Percentiles rank a stretch among this genome's conserved stretches.
Evolutionary conservation across 1,140 invertebrate genomes (phyloP).

Genomic region (Pogonomyrmex barbatus): DNA sequence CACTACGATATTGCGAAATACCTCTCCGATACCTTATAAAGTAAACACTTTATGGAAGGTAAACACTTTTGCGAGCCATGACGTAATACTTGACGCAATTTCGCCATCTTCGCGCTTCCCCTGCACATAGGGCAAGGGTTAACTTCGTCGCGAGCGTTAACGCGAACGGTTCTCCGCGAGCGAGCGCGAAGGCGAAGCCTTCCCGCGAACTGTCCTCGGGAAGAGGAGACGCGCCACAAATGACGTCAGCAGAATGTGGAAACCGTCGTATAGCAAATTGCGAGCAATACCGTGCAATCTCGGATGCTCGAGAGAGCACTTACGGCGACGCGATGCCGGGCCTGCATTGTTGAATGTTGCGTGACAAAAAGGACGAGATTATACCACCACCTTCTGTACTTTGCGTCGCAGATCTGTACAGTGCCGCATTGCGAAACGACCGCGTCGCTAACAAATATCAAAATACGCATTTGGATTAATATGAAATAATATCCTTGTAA

Average conservation of each 20-base stretch:
- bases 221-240: slow-evolving; percentile 53
- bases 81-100: slow-evolving; percentile 30
- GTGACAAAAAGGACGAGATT: slow-evolving; percentile 31
- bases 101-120: slow-evolving; percentile 22
- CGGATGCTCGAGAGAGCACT: slow-evolving; percentile 54
- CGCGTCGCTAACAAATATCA: background rate
- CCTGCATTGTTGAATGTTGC: slow-evolving; percentile 4
- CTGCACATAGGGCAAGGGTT: slow-evolving; percentile 19
- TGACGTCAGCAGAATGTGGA: slow-evolving; percentile 75
- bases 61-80: slow-evolving; percentile 41
- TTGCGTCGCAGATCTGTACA: slow-evolving; percentile 18
- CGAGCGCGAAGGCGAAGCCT: slow-evolving; percentile 69
- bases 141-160: slow-evolving; percentile 23
- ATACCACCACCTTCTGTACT: slow-evolving; percentile 37
- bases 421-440: slow-evolving; percentile 14
- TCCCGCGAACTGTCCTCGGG: slow-evolving; percentile 47
- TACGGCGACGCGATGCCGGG: slow-evolving; percentile 32
- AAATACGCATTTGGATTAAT: background rate
- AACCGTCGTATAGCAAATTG: slow-evolving; percentile 69
- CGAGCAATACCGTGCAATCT: slow-evolving; percentile 71
- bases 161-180: slow-evolving; percentile 66
- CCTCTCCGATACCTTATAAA: background rate
- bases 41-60: slow-evolving; percentile 20
- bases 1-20: background rate
- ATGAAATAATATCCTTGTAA: background rate